Conservation (phyloP, 2,888 invertebrate genomes). For the Luperina nickerlii region DNA sequence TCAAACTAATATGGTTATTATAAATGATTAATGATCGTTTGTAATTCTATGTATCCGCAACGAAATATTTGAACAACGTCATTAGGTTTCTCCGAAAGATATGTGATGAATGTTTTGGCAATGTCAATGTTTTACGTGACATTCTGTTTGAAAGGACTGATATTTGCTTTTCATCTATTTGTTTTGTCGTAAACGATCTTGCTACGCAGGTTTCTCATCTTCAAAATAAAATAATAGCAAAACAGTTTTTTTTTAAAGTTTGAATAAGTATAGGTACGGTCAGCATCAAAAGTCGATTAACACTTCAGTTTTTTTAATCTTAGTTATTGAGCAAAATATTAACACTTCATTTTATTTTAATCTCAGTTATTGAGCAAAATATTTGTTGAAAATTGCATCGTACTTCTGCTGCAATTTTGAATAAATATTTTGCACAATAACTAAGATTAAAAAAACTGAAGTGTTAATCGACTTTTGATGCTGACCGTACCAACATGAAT, state of each 20-base stretch:
- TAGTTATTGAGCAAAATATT: no score
- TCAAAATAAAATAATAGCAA: background rate
- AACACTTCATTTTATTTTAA: no score
- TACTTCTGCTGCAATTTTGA: no score
- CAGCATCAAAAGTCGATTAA: no score
- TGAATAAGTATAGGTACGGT: background rate
- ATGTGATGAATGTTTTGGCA: constrained; percentile 18
- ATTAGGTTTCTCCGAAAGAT: constrained; percentile 26
- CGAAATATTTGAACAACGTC: constrained; percentile 22
- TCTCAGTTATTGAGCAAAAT: no score
- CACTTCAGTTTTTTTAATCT: no score
- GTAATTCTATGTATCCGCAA: background rate
- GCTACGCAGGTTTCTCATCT: background rate
- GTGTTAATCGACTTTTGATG: no score
- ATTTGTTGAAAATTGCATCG: no score
- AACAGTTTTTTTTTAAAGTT: background rate
- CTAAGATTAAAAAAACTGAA: no score
- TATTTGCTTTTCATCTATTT: constrained; percentile 5
- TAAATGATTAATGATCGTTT: constrained; percentile 46
- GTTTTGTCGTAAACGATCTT: constrained; percentile 3
- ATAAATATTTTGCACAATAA: no score
- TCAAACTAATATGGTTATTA: constrained; percentile 25
- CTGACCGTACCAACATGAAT: background rate
- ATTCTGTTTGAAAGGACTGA: constrained; percentile 32
- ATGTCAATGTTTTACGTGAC: constrained; percentile 36